Base-by-base conservation (phyloP, 2,113 vertebrate species). In the Hucho hucho region DNA sequence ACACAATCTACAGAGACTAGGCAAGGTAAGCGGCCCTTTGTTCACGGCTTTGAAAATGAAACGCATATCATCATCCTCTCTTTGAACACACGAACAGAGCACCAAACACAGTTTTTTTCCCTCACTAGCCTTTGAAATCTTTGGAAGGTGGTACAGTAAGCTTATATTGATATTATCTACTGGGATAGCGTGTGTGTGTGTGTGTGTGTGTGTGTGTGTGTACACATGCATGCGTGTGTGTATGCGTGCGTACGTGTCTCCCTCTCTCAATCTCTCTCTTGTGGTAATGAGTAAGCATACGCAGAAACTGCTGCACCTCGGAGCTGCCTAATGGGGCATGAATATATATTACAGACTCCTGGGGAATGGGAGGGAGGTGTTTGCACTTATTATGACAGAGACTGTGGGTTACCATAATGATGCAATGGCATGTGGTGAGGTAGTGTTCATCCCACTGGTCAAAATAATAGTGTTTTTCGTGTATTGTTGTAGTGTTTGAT, bases 371-470 rank as follows among this genome's bases (percentile, higher is more conserved):
- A 81, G 26, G 4, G 70, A 85, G 77, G 83, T 75, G 80, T 82
- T 85, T 80, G 72, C 58, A 72, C 74, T 79, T 74, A 80, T 83
- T 81, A 85, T 81, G 79, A 71, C 72, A 43, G 72, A 75, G 81
- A 63, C 73, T 46, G 75, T 75, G 58, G 74, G 75, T 70, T 70
- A 59, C 37, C 73, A 2, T 64, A 73, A 79, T 61, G 80, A 79
- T 59, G 68, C 59, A 70, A 46, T 69, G 63, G 43, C 69, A 4
- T 4, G 14, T 53, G 49, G 49, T 46, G 7, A 46, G 2, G 6
- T 18, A 53, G 4, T 53, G 49, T 53, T 18, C 37, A 43, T 43
- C 13, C 13, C 16, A 4, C 49, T 18, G 49, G 12, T 53, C 4
- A 53, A 53, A 53, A 53, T n/a, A n/a, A n/a, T n/a, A n/a, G 37